Conservation (phyloP, 2,797 vertebrate species). For the Falco novaeseelandiae region DNA sequence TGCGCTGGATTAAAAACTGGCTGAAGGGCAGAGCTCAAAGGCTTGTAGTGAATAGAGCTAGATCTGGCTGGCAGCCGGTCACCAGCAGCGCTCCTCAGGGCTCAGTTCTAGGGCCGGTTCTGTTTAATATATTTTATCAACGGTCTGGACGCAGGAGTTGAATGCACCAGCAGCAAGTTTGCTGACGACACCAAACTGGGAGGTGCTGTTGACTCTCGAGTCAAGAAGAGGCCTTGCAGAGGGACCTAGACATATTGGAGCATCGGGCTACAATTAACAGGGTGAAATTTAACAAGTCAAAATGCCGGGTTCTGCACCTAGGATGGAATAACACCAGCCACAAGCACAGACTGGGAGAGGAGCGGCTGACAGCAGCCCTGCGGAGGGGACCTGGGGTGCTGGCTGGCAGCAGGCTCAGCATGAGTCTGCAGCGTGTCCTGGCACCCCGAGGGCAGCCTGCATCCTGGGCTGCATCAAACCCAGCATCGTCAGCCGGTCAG, state of each 20-base stretch:
- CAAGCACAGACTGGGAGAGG: background rate
- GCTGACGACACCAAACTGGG: background rate
- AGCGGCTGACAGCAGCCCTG: background rate
- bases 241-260: background rate
- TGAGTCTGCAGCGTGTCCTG: background rate
- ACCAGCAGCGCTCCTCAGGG: background rate
- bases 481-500: fast-evolving
- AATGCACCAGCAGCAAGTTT: background rate
- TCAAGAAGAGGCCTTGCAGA: background rate
- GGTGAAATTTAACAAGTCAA: background rate
- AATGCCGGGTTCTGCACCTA: background rate
- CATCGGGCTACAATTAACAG: background rate
- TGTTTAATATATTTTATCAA: background rate
- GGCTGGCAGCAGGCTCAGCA: background rate
- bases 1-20: background rate
- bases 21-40: background rate
- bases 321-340: fast-evolving
- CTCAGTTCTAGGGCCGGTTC: background rate
- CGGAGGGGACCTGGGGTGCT: background rate
- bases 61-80: background rate
- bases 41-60: background rate
- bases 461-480: background rate
- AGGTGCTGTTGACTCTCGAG: background rate
- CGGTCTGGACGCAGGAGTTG: background rate
- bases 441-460: background rate